Evolutionary conservation across 2,888 invertebrate genomes (phyloP).

Genomic region (Archaeoteleia sp.): DNA sequence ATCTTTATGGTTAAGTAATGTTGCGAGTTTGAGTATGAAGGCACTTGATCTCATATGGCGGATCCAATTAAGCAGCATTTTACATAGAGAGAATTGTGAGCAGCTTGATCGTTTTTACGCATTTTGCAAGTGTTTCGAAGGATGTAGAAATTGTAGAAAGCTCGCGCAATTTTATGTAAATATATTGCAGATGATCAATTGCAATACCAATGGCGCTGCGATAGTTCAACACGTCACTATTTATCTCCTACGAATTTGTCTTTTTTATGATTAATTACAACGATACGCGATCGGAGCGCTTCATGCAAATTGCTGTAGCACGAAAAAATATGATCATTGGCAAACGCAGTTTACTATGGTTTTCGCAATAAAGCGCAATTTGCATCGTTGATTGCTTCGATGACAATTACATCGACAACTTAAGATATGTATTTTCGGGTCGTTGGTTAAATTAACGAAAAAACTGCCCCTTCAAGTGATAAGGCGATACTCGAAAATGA

Average conservation of each 20-base stretch:
- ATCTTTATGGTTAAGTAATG: conserved; percentile 20
- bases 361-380: too few species aligned
- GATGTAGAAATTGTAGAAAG: conserved; percentile 1
- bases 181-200: conserved; percentile 14
- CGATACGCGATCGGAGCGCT: conserved; percentile 1
- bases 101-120: conserved; percentile 11
- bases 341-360: too few species aligned
- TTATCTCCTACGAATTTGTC: conserved; percentile 8
- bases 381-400: too few species aligned
- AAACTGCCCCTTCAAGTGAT: too few species aligned
- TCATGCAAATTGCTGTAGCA: too few species aligned
- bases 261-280: conserved; percentile 24
- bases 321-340: too few species aligned
- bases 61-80: conserved; percentile 32
- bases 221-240: conserved; percentile 7
- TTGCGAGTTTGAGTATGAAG: conserved; percentile 34
- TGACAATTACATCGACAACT: conserved; percentile 9
- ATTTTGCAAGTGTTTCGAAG: conserved; percentile 10
- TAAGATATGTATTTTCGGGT: conserved; percentile 20
- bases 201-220: conserved; percentile 25
- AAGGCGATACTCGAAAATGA: too few species aligned
- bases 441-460: conserved; percentile 3
- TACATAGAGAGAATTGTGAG: conserved; percentile 2
- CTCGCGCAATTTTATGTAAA: conserved; percentile 11
- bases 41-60: conserved; percentile 61